These are phyloP conservation scores for Lomographa bimaculata DNA, from an alignment of 2,888 invertebrate species.

Conservation along the genomic window DNA sequence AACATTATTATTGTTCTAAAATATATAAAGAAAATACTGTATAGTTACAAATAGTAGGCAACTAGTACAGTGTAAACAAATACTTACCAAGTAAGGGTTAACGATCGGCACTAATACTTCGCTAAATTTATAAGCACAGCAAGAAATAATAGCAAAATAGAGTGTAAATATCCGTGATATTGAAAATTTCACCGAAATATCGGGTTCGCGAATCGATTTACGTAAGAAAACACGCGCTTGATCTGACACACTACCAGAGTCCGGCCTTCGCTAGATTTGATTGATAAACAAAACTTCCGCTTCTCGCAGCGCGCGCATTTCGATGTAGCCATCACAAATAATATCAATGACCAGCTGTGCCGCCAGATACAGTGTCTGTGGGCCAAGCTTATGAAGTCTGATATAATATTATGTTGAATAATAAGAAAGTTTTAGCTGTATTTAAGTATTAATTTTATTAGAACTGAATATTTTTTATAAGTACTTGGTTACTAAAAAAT, in stretches of 20 bases:
- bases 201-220: slow-evolving; percentile 46
- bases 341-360: too few relatives aligned
- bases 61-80: slow-evolving; percentile 18
- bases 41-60: too few relatives aligned
- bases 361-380: too few relatives aligned
- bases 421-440: too few relatives aligned
- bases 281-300: slow-evolving; percentile 80
- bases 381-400: too few relatives aligned
- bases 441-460: too few relatives aligned
- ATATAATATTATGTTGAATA: too few relatives aligned
- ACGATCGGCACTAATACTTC: slow-evolving; percentile 5
- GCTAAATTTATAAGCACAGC: slow-evolving; percentile 4
- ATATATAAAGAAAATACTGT: too few relatives aligned
- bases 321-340: slow-evolving; percentile 44
- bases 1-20: too few relatives aligned
- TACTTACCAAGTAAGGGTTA: slow-evolving; percentile 18
- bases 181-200: slow-evolving; percentile 19
- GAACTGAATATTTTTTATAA: too few relatives aligned
- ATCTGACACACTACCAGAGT: slow-evolving; percentile 49
- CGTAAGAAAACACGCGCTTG: slow-evolving; percentile 44
- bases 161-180: slow-evolving; percentile 5
- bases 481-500: too few relatives aligned
- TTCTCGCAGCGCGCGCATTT: slow-evolving; percentile 75
- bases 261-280: slow-evolving; percentile 59
- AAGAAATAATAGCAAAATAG: slow-evolving; percentile 2